Evolutionary conservation across 2,888 invertebrate genomes (phyloP), one percentile per base, ranked within the genome.

Genomic region (Electrophaes corylata): DNA sequence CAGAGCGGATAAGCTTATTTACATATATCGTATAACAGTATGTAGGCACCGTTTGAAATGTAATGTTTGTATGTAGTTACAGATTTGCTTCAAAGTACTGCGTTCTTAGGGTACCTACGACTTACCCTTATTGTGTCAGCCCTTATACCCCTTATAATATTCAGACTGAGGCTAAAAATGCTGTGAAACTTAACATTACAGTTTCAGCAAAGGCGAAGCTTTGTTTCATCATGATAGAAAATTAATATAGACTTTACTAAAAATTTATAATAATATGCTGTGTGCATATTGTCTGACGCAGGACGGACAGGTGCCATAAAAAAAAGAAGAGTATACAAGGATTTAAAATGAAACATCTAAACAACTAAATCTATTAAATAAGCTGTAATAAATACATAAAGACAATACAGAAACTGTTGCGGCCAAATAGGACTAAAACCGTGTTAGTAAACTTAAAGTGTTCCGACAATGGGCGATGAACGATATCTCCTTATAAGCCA

Each of bases 1-100:
- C 66, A 58, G 61, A 66, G 56, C 57, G 74, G 80, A 81, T 83
- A 84, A 79, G 72, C 64, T 60, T 53, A 73, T 75, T 79, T 76
- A 74, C 78, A 76, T 78, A 71, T 75, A 76, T 74, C 72, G 47
- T 39, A 58, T 60, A 60, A 56, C 55, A 47, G 58, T 57, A 48
- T 56, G 50, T 57, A 44, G 45, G 37, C 11, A 49, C 49, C 49
- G 49, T 49, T 45, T 14, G 35, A 31, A 49, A 55, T 41, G 16
- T 23, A 35, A 43, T 16, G 51, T 50, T 50, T 29, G 26, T 29
- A 10, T 8, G 10, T 1, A 29, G 10, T 29, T 10, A 2, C 31
- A 8, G 29, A 29, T 29, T 29, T 14, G 14, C 31, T 40, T 31
- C 11, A n/a, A 8, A 29, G 23, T 33, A 50, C 11, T 16, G 43